Evolutionary conservation across 1,140 invertebrate species (phyloP).

Genomic region (Pseudoatta argentina): DNA sequence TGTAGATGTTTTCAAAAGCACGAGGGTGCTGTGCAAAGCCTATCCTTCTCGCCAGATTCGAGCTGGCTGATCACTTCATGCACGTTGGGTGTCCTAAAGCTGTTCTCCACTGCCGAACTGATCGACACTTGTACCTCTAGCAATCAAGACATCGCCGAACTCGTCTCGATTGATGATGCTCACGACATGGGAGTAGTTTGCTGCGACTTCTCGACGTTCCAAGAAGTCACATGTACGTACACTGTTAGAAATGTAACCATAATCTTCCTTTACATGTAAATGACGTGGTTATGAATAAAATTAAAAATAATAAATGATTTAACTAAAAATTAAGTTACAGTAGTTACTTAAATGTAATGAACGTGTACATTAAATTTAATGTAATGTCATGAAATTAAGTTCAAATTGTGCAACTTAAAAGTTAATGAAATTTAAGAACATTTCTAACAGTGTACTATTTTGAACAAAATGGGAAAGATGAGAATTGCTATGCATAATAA

Average conservation of each 20-base stretch:
- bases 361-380: too few relatives aligned
- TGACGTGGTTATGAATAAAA: too few relatives aligned
- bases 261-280: too few relatives aligned
- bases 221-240: constrained; percentile 77
- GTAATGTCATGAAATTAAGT: too few relatives aligned
- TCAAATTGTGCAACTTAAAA: too few relatives aligned
- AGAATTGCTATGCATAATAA: background rate
- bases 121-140: constrained; percentile 84
- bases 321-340: too few relatives aligned
- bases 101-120: constrained; percentile 88
- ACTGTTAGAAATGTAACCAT: too few relatives aligned
- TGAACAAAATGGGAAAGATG: background rate
- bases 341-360: too few relatives aligned
- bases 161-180: constrained; percentile 88
- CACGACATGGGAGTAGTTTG: constrained; percentile 92
- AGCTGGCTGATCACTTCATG: constrained; percentile 90
- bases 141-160: constrained; percentile 78
- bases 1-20: constrained; percentile 89
- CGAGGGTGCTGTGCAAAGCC: constrained; percentile 89
- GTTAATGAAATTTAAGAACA: too few relatives aligned
- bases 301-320: too few relatives aligned
- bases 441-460: constrained; percentile 11
- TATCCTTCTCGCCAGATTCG: constrained; percentile 90
- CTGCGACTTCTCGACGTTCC: constrained; percentile 88
- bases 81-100: constrained; percentile 88